phyloP scores from a whole-genome alignment of 2,797 vertebrate species.

The Platyrinchus mystaceus region DNA sequence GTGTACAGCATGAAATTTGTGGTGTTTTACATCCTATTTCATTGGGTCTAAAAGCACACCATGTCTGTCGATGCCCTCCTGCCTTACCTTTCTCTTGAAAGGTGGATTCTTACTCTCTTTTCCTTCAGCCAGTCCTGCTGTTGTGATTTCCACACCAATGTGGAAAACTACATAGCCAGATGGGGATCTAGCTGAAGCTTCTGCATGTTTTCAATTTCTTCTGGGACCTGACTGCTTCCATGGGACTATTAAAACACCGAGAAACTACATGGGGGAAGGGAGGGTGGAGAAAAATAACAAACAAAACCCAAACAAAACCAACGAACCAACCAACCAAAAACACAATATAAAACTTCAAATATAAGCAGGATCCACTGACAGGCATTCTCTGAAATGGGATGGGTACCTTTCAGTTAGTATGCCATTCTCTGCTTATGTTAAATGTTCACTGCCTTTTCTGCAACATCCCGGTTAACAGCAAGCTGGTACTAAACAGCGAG shows the following conservation, averaged over 20 bases:
- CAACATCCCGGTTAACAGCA: background rate
- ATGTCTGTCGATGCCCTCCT: fast-evolving
- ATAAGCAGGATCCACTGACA: background rate
- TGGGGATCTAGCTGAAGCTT: background rate
- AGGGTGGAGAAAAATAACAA: no score
- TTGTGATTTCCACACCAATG: background rate
- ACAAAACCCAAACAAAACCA: background rate
- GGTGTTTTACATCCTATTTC: background rate
- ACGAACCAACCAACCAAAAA: no score
- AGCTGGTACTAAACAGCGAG: background rate
- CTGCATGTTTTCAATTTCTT: background rate
- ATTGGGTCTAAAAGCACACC: background rate
- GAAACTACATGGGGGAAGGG: fast-evolving
- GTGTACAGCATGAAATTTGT: conserved; percentile 27
- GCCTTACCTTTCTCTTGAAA: background rate
- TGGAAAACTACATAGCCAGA: fast-evolving
- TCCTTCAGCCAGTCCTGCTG: background rate
- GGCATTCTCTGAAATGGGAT: background rate
- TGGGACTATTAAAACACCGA: background rate
- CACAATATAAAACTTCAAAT: background rate
- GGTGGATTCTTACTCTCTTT: background rate
- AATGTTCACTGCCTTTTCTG: fast-evolving
- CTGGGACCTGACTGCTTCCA: background rate
- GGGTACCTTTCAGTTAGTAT: fast-evolving
- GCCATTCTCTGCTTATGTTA: fast-evolving